These are phyloP conservation scores for Hydrozoanthus tunicans DNA, from an alignment of 64 coral and sea anemone species.

Conservation along the genomic window DNA sequence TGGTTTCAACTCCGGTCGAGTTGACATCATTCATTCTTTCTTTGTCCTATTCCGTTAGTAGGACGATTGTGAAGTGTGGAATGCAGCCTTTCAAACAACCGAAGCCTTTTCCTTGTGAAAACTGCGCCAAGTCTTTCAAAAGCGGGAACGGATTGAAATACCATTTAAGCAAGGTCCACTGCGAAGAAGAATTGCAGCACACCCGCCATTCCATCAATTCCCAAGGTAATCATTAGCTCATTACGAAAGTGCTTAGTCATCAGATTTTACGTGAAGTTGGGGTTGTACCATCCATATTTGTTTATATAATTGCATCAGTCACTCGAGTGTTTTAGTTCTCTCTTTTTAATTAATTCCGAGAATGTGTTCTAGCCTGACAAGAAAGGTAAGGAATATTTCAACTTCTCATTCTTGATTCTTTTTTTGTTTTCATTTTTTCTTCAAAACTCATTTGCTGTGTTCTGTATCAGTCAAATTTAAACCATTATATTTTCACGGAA, in stretches of 20 bases:
- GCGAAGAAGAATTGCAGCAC: constrained; percentile 18
- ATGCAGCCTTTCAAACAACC: constrained; percentile 72
- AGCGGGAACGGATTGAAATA: constrained; percentile 85
- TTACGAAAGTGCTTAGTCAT: constrained; percentile 39
- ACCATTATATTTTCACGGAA: neutral
- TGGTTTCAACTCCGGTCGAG: neutral
- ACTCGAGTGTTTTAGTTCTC: neutral
- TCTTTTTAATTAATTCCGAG: neutral
- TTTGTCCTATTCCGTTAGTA: neutral
- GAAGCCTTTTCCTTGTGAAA: constrained; percentile 49
- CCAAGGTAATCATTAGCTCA: constrained; percentile 12
- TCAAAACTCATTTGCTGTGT: neutral
- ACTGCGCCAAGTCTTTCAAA: constrained; percentile 74
- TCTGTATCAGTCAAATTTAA: neutral
- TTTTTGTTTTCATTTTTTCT: neutral
- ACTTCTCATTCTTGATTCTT: neutral
- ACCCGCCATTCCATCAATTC: neutral
- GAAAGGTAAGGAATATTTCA: neutral
- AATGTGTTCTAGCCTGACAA: neutral
- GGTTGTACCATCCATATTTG: neutral
- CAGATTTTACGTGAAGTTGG: neutral
- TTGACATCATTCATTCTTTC: neutral
- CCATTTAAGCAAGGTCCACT: constrained; percentile 66
- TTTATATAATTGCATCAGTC: neutral
- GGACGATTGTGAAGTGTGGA: neutral